phyloP scores from a whole-genome alignment of 23 tunicate genomes.

The Trididemnum nubilum region DNA sequence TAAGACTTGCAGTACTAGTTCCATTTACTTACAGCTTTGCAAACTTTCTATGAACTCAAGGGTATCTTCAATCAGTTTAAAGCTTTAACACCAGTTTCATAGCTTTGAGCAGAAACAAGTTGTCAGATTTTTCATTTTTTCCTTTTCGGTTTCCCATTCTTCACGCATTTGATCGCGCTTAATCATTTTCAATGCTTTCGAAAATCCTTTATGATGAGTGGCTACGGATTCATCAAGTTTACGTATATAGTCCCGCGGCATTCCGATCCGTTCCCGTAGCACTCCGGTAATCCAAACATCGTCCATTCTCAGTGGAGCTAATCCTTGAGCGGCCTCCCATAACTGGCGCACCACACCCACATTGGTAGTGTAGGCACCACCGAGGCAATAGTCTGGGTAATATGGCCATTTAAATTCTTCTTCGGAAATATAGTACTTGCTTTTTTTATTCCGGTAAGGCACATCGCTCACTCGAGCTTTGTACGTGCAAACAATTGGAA shows the following conservation, averaged over 20 bases:
- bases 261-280: conserved; percentile 6
- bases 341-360: not conserved
- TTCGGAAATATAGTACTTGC: conserved; percentile 2
- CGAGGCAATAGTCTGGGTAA: conserved; percentile 12
- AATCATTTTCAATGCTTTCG: not conserved
- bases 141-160: not conserved
- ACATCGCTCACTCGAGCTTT: not conserved
- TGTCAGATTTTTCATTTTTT: too few relatives aligned
- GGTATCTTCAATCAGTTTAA: too few relatives aligned
- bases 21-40: too few relatives aligned
- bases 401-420: conserved; percentile 10
- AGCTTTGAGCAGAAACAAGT: too few relatives aligned
- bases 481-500: conserved; percentile 12
- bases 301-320: not conserved
- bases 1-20: too few relatives aligned
- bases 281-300: too few relatives aligned
- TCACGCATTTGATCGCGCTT: not conserved
- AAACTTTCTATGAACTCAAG: too few relatives aligned
- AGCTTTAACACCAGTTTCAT: too few relatives aligned
- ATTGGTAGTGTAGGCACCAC: conserved; percentile 6
- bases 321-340: not conserved
- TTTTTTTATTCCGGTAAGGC: not conserved
- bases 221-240: not conserved
- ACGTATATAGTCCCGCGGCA: conserved; percentile 4
- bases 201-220: not conserved